A percentile compares a stretch with the other conserved stretches of the same genome.
Conservation (phyloP, 2,888 invertebrate species). For the Leptinotarsa juncta region DNA sequence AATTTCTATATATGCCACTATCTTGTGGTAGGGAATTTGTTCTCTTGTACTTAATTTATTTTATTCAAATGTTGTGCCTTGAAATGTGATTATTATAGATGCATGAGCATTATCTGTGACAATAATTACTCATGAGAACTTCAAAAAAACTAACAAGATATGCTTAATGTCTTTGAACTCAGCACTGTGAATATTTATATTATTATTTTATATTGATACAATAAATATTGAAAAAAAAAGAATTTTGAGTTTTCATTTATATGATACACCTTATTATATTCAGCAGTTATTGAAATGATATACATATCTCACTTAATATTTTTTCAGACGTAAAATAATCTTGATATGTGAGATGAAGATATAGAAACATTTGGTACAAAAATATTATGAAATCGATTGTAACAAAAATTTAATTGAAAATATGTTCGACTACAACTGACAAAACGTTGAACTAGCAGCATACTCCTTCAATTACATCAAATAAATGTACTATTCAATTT, state of each 20-base stretch:
- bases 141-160: no score
- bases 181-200: not conserved
- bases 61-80: slow-evolving; percentile 50
- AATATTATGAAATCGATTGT: not conserved
- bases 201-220: not conserved
- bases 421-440: slow-evolving; percentile 7
- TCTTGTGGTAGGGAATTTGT: slow-evolving; percentile 5
- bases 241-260: no score
- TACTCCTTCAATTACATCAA: not conserved
- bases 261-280: no score
- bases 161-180: not conserved
- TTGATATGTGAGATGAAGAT: no score
- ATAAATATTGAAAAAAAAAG: not conserved
- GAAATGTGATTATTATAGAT: slow-evolving; percentile 48
- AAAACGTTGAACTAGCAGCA: slow-evolving; percentile 1
- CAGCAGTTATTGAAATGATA: no score
- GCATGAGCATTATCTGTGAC: slow-evolving; percentile 18
- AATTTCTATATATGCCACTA: no score
- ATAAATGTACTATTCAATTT: not conserved
- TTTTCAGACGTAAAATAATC: no score
- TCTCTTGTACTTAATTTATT: slow-evolving; percentile 47
- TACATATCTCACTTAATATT: no score
- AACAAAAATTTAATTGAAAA: not conserved
- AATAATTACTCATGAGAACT: not conserved
- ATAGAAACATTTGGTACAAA: no score